These are phyloP conservation scores for Phyllostomus hastatus DNA, from an alignment of 2,113 vertebrate species.

Conservation along the genomic window DNA sequence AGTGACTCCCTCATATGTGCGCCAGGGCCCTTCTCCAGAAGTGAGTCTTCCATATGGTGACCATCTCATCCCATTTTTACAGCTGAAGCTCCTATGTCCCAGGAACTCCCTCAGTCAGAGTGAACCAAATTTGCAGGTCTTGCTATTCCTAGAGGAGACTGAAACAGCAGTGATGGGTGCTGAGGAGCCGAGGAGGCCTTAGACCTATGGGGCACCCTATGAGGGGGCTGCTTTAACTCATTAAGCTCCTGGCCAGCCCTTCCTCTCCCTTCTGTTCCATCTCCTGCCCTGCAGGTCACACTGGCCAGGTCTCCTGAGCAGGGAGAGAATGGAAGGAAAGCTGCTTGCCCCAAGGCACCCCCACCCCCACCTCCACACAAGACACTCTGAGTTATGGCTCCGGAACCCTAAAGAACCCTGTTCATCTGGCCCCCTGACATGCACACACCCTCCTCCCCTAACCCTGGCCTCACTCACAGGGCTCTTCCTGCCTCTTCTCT, in stretches of 20 bases:
- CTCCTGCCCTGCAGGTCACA: neutral
- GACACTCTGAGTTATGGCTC: neutral
- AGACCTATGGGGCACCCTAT: rapidly evolving
- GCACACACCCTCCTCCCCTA: neutral
- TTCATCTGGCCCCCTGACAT: neutral
- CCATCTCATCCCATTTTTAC: neutral
- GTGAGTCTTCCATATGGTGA: neutral
- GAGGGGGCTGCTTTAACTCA: neutral
- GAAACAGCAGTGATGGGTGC: neutral
- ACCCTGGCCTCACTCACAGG: neutral
- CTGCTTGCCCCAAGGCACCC: neutral
- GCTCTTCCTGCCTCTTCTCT: neutral
- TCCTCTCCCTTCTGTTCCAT: neutral
- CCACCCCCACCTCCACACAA: no score
- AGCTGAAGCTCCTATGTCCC: neutral
- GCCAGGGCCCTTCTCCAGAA: neutral
- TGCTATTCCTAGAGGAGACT: neutral
- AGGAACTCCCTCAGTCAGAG: neutral
- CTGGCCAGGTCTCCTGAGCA: neutral
- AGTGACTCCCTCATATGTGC: neutral
- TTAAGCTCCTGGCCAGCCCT: neutral
- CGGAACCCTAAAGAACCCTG: neutral
- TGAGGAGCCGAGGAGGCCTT: neutral
- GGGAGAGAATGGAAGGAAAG: neutral
- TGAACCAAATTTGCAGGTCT: neutral